These are phyloP conservation scores for Chaetoderma sp. DNA, from an alignment of 2,888 invertebrate genomes.

Conservation along the genomic window DNA sequence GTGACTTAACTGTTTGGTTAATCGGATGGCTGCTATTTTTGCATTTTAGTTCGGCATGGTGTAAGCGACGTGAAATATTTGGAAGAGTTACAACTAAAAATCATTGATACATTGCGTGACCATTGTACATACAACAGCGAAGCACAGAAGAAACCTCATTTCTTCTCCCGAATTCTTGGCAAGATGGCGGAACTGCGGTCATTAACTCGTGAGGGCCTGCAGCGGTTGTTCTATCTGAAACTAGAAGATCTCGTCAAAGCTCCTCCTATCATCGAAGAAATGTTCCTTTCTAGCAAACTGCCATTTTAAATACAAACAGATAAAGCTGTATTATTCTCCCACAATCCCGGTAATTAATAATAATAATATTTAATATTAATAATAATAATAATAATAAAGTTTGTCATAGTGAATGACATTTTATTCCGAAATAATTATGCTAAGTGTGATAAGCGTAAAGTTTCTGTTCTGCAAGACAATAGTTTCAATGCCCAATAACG, in stretches of 20 bases:
- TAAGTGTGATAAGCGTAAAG: too few species aligned
- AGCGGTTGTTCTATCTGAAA: conserved; percentile 93
- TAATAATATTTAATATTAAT: too few species aligned
- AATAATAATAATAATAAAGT: too few species aligned
- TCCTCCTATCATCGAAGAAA: conserved; percentile 92
- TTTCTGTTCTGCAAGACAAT: too few species aligned
- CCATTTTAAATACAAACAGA: too few species aligned
- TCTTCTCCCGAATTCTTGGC: conserved; percentile 91
- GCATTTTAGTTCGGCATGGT: conserved; percentile 86
- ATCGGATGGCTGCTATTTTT: background rate
- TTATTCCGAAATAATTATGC: too few species aligned
- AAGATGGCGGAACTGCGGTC: conserved; percentile 93
- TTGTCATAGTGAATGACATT: too few species aligned
- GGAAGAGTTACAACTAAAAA: conserved; percentile 95
- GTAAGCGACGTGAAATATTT: conserved; percentile 91
- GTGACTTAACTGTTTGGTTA: too few species aligned
- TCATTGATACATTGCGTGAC: conserved; percentile 93
- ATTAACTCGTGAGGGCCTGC: conserved; percentile 91
- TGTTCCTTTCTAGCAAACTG: conserved; percentile 90
- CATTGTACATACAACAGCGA: conserved; percentile 94
- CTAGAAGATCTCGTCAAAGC: conserved; percentile 91
- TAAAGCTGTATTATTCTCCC: too few species aligned
- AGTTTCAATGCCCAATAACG: too few species aligned
- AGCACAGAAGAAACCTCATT: conserved; percentile 89
- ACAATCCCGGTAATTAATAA: too few species aligned